Base-by-base conservation (phyloP, 2,888 invertebrate species). In the Hyppa rectilinea region DNA sequence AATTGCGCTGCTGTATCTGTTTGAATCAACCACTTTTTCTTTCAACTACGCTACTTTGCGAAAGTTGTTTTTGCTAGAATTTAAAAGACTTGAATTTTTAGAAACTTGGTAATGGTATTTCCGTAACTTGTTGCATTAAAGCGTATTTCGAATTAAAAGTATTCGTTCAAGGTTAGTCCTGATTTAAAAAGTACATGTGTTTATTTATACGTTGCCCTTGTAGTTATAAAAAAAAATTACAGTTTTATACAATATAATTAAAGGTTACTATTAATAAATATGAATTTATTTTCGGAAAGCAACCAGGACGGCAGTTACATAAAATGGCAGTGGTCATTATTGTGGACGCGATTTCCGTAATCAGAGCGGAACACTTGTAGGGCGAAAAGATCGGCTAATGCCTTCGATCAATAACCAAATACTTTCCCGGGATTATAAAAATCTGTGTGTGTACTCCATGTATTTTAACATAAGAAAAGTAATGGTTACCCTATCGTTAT, bases 1-100 rank as follows among this genome's bases (percentile, higher is more conserved):
- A 63, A 73, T 75, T 62, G 34, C n/a, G 10, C 47, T n/a, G 36
- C 80, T 83, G 87, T 93, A 88, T 90, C 90, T 91, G 91, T 89
- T 90, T 92, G 47, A 45, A 61, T 61, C 40, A 70, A 34, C 55
- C 31, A 49, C 55, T 70, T 74, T 78, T 78, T 74, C 36, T 55
- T 55, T 61, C 53, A 78, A 56, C 45, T 45, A 23, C 34, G 65
- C 38, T 53, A 75, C 52, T 68, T 68, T 40, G 38, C 14, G 23
- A 45, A 76, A 58, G 50, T 56, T 29, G 20, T 56, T 73, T 73
- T 53, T 40, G 40, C 29, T 34, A 29, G 52, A 38, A 69, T 73
- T 47, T 68, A 38, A 43, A 66, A 66, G 43, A 58, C 52, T 75
- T 58, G n/a, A 38, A 36, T 45, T 65, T 34, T 34, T 29, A 65